Base-by-base conservation (phyloP, 2,888 invertebrate genomes). In the Amorpha juglandis region DNA sequence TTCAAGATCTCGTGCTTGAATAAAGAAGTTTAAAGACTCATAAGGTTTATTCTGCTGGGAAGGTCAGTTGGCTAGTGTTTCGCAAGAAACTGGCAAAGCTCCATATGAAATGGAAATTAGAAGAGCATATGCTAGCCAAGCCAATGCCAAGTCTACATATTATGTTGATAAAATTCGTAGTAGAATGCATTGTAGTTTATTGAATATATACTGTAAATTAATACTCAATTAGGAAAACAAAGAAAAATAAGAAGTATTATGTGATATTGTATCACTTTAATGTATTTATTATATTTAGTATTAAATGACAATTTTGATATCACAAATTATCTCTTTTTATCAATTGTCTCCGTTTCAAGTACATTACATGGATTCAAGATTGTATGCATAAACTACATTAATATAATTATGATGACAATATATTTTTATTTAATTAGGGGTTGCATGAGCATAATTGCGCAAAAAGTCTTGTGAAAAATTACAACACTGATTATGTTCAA, bases 31-130 rank as follows among this genome's bases (percentile, higher is more conserved):
- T 55, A 9, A 55, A 38, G 16, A 16, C 16, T n/a, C 35, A 35
- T 55, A 55, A 55, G 35, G 55, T 55, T 38, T 38, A 55, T 35
- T 35, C 35, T 55, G 35, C n/a, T 55, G 55, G 8, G 35, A 55
- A 55, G 55, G 55, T 55, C 55, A 38, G 55, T 55, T 55, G 38
- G 38, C 55, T 55, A 55, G 55, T 55, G 55, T 55, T 55, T 55
- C 55, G 38, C 16, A 55, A 55, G 55, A 55, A 55, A 55, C 55
- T 55, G 55, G 55, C 55, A 55, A 16, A 55, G 55, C 8, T 55
- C 55, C 55, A 55, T 55, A 55, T 38, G 33, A 38, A 55, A 55
- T 55, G 38, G 55, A 55, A 55, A 55, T 55, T 38, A 55, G 35
- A 55, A 38, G 16, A 55, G 38, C 38, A 9, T 35, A 38, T 38